Conservation (phyloP, 2,113 vertebrate species). For the Amphiprion ocellaris region DNA sequence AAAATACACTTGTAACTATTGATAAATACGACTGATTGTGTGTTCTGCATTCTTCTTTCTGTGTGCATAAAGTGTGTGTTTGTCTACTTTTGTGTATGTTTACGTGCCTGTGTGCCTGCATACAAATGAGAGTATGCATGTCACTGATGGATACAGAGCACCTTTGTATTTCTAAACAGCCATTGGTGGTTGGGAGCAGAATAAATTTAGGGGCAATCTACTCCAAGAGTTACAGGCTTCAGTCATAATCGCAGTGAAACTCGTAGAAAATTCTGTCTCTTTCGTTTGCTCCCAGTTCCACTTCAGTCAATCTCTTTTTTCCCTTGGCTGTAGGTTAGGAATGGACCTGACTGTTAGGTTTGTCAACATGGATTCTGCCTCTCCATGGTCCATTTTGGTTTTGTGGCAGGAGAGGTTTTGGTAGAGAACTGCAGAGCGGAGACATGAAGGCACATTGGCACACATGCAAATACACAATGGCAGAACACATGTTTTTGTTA, state of each 20-base stretch:
- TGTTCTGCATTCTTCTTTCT: not conserved
- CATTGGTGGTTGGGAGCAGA: slow-evolving; percentile 30
- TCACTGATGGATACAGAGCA: slow-evolving; percentile 52
- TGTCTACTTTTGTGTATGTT: slow-evolving; percentile 41
- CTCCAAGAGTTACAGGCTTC: slow-evolving; percentile 35
- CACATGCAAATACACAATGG: slow-evolving; percentile 23
- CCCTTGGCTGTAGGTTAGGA: slow-evolving; percentile 10
- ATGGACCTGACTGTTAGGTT: slow-evolving; percentile 17
- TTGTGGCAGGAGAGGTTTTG: slow-evolving; percentile 4
- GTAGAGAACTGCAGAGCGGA: slow-evolving; percentile 21
- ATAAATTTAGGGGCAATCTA: slow-evolving; percentile 13
- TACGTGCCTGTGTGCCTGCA: slow-evolving; percentile 26
- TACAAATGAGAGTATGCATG: slow-evolving; percentile 42
- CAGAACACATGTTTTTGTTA: slow-evolving; percentile 19
- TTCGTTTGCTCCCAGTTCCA: slow-evolving; percentile 31
- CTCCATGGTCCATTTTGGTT: slow-evolving; percentile 22
- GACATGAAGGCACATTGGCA: not conserved
- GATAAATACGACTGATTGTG: not conserved
- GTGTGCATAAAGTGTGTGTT: not conserved
- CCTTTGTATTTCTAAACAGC: slow-evolving; percentile 65
- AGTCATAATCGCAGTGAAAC: slow-evolving; percentile 53
- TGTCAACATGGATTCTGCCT: slow-evolving; percentile 1
- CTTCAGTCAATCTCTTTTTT: slow-evolving; percentile 10
- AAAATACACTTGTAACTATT: not conserved
- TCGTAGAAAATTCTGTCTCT: slow-evolving; percentile 58